Base-by-base conservation (phyloP, 2,797 vertebrate genomes). In the Catamblyrhynchus diadema region DNA sequence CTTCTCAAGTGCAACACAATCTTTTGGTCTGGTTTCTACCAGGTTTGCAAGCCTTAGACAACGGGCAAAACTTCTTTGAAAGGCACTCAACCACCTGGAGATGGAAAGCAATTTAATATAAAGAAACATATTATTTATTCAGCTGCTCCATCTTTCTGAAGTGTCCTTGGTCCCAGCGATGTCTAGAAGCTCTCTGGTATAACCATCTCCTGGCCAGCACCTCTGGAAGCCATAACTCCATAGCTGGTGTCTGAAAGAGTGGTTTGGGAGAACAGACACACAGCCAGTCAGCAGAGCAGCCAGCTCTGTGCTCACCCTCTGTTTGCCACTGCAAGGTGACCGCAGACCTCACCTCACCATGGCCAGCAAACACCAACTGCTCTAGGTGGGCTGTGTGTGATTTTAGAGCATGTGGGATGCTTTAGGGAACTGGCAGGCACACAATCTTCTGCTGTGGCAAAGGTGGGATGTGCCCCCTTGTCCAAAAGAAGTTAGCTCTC, bases 351-450 rank as follows among this genome's bases (percentile, higher is more conserved):
- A 16, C 7, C 44, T 48, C 69, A 32, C 25, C 24, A 23, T 0
- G 0, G 25, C 44, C 44, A 51, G 37, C 2, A 27, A 73, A 30
- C 44, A 33, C 37, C 33, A 48, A 0, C 25, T 7, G 6, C 56
- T 66, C 67, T 11, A 25, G 16, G 32, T 15, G 62, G 47, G 67
- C 30, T 82, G 2, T 1, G 15, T 4, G 35, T 5, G 39, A 66
- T 33, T 80, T 66, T 0, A 19, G 64, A 80, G 56, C 17, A 15
- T 4, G 28, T 59, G 18, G 23, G 9, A 9, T 12, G 57, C n/a
- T 82, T 62, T 24, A n/a, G 30, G 45, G 20, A 48, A 50, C 15
- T 37, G 54, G 4, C 27, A 62, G 20, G 41, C 20, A 53, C 64
- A 53, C 7, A 5, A 0, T 16, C 25, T 44, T 59, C 64, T 35